Base-by-base conservation (phyloP, 2,113 vertebrate genomes). In the Catharus bicknelli region DNA sequence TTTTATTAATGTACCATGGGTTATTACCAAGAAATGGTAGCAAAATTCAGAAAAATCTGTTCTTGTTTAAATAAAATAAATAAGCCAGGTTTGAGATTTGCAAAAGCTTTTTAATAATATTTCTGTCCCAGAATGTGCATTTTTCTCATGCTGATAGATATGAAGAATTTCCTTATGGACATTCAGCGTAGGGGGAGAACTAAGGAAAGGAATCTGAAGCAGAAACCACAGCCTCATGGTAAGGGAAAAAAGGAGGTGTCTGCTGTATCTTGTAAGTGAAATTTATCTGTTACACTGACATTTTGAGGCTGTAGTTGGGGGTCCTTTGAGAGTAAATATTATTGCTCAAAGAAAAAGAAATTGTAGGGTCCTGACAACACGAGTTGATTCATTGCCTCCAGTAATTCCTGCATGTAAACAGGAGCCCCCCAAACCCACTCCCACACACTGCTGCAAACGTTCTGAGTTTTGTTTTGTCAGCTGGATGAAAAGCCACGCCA, bases 391-490 rank as follows among this genome's bases (percentile, higher is more conserved):
- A 87, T 54, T 73, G 69, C 88, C 34, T 90, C 4, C 2, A 67
- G 73, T 86, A 58, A 84, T 73, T 79, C n/a, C 42, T 84, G 32
- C 26, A 5, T 20, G 42, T 77, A 92, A 96, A 89, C 81, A 90
- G 86, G 82, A 95, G 57, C 62, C 81, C 83, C 73, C 58, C 43
- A 76, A 81, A 25, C 47, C 53, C 68, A n/a, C 66, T 81, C 73
- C 74, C 76, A 47, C 50, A 61, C 30, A 3, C 58, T 63, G 57
- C 84, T 63, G 86, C 47, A 75, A 87, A 32, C 5, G 11, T 78
- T 87, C 75, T 10, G 45, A 69, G 77, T 25, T 93, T 42, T 61
- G 58, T 84, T 96, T 92, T 89, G 81, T 89, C 83, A 86, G 92
- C 84, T 92, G 81, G 62, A 73, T 82, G 89, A 86, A 89, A 76